Evolutionary conservation across 2,797 vertebrate species (phyloP).

Genomic region (Dicrostonyx torquatus): DNA sequence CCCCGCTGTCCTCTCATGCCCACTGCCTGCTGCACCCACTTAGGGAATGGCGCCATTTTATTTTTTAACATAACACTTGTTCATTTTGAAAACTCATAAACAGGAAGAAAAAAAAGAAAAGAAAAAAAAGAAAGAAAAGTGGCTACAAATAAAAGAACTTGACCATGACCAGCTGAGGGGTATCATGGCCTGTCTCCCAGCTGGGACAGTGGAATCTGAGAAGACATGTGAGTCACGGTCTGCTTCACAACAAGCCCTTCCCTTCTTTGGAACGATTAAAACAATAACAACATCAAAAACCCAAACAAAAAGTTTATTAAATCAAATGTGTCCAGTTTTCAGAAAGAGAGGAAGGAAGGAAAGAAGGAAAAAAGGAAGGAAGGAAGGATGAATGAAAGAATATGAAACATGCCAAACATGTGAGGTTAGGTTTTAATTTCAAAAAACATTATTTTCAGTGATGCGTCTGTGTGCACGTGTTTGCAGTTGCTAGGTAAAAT

Average conservation of each 20-base stretch:
- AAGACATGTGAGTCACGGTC: not conserved
- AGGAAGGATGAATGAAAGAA: not conserved
- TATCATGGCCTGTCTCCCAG: not conserved
- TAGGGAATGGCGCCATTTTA: too few relatives aligned
- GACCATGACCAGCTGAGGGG: not conserved
- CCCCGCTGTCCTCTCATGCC: not conserved
- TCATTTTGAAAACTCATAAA: conserved; percentile 42
- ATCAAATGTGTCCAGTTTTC: not conserved
- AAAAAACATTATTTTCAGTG: not conserved
- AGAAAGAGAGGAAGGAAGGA: not conserved
- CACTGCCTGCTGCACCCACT: too few relatives aligned
- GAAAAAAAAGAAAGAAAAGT: not conserved
- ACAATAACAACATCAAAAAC: not conserved
- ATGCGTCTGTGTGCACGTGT: not conserved
- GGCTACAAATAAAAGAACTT: not conserved
- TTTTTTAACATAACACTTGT: not conserved
- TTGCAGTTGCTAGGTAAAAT: not conserved
- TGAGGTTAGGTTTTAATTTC: not conserved
- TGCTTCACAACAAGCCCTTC: not conserved
- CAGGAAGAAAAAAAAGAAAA: not conserved
- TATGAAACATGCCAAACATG: not conserved
- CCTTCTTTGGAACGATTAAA: not conserved
- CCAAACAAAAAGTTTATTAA: not conserved
- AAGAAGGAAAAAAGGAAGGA: not conserved
- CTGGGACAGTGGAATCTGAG: not conserved